phyloP scores from a whole-genome alignment of 2,113 vertebrate species.

The Lasiurus cinereus region DNA sequence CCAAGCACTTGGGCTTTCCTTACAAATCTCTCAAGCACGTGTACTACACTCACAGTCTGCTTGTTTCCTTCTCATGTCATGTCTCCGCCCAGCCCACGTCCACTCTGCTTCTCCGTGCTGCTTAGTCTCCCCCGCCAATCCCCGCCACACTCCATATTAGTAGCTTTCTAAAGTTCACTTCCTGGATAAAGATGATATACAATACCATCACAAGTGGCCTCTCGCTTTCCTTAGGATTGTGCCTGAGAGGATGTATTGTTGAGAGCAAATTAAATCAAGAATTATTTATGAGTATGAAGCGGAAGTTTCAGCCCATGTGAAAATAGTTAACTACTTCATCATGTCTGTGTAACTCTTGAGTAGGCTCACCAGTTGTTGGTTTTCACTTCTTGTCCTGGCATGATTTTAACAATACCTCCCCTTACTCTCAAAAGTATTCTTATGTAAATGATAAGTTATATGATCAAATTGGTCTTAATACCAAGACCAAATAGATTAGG shows the following conservation, averaged over 20 bases:
- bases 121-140: neutral
- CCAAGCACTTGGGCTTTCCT: neutral
- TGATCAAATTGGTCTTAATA: neutral
- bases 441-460: neutral
- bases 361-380: neutral
- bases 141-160: neutral
- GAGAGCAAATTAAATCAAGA: neutral
- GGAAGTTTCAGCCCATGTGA: neutral
- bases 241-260: neutral
- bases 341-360: neutral
- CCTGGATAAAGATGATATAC: neutral
- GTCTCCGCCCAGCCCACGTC: neutral
- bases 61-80: neutral
- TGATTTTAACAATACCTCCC: neutral
- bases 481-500: neutral
- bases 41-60: neutral
- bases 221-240: neutral
- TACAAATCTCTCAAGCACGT: rapidly evolving
- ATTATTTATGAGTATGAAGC: neutral
- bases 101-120: neutral
- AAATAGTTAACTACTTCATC: neutral
- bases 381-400: neutral
- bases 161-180: neutral
- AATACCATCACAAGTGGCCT: neutral
- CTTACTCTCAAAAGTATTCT: neutral